phyloP scores from a whole-genome alignment of 2,888 invertebrate genomes.

The Ditula angustiorana region DNA sequence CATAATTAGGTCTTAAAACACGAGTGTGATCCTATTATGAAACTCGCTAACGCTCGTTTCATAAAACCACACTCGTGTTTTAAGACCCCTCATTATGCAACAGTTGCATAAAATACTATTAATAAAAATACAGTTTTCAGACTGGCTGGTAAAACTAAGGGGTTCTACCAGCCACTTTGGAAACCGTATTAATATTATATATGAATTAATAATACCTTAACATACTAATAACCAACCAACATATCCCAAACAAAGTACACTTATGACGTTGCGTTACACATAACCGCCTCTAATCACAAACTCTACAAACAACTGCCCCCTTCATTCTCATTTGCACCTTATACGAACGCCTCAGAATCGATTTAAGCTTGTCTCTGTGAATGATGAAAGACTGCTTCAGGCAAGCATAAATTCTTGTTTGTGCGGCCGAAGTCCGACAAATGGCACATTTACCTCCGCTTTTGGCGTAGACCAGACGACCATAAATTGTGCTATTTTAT shows the following conservation, averaged over 20 bases:
- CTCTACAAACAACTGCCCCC: slow-evolving; percentile 18
- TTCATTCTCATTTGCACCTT: slow-evolving; percentile 17
- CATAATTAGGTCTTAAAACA: no score
- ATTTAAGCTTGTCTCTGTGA: slow-evolving; percentile 11
- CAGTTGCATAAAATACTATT: no score
- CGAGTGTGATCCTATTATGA: no score
- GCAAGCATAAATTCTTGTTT: slow-evolving; percentile 42
- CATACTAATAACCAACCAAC: not conserved
- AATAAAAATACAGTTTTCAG: no score
- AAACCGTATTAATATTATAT: not conserved
- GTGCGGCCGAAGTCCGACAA: slow-evolving; percentile 41
- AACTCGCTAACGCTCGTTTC: no score
- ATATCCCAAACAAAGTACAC: slow-evolving; percentile 10
- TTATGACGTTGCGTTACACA: slow-evolving; percentile 16
- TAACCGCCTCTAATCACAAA: slow-evolving; percentile 20
- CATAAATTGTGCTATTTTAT: slow-evolving; percentile 39
- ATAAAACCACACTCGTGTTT: no score
- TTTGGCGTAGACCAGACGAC: slow-evolving; percentile 34
- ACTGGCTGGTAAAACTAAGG: no score
- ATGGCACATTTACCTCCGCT: slow-evolving; percentile 41
- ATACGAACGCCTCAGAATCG: slow-evolving; percentile 16
- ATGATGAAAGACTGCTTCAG: slow-evolving; percentile 30
- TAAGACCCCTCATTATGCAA: no score
- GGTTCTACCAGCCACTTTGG: no score
- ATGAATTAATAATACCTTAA: not conserved